These are phyloP conservation scores for Cydia fagiglandana DNA, from an alignment of 1,140 invertebrate species.

Conservation along the genomic window DNA sequence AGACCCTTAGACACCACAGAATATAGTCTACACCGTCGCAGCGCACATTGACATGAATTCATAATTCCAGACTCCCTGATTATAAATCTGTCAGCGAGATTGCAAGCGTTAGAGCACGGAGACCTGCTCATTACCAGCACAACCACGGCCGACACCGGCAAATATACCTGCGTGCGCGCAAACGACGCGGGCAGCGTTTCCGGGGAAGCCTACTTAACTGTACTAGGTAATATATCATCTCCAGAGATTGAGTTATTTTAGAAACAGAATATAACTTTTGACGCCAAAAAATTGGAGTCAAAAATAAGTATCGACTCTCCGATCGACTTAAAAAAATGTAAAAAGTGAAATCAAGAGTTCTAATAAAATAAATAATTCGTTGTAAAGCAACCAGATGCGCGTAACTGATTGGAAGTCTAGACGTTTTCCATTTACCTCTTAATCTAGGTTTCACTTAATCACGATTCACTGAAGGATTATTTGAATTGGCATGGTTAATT, in stretches of 20 bases:
- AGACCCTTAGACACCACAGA: not conserved
- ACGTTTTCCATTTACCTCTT: not conserved
- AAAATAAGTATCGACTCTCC: no score
- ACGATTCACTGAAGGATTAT: not conserved
- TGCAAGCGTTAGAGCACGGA: slow-evolving; percentile 91
- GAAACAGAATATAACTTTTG: no score
- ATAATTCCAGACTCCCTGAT: slow-evolving; percentile 69
- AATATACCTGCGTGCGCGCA: slow-evolving; percentile 92
- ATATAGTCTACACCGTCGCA: not conserved
- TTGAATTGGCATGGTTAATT: not conserved
- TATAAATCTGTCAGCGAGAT: slow-evolving; percentile 81
- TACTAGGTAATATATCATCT: slow-evolving; percentile 84
- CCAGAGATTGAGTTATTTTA: not conserved
- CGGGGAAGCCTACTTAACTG: slow-evolving; percentile 89
- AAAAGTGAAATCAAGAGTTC: no score
- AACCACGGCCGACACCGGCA: slow-evolving; percentile 89
- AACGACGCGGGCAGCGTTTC: slow-evolving; percentile 93
- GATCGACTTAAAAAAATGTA: no score
- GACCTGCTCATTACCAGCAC: slow-evolving; percentile 93
- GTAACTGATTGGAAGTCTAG: no score
- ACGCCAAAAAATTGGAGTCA: no score
- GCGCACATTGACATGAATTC: not conserved
- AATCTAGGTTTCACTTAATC: not conserved
- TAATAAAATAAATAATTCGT: no score
- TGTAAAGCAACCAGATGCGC: no score